These are phyloP conservation scores for Rhodophaea formosa DNA, from an alignment of 2,888 invertebrate genomes.

Conservation along the genomic window DNA sequence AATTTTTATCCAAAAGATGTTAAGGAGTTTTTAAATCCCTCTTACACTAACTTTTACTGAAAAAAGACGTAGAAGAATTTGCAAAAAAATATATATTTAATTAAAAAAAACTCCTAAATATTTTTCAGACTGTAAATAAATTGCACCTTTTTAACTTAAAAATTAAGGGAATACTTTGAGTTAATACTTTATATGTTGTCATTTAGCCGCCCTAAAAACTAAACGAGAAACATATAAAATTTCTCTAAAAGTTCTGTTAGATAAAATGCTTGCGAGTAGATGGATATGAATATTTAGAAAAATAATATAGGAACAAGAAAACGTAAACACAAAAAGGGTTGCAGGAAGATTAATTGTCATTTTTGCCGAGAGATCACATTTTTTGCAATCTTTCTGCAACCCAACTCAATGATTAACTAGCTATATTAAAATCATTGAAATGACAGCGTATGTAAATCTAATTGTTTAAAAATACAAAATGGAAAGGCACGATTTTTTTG, in stretches of 20 bases:
- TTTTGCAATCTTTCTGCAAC: slow-evolving; percentile 41
- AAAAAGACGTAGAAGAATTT: slow-evolving; percentile 55
- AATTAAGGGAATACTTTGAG: slow-evolving; percentile 69
- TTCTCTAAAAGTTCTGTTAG: slow-evolving; percentile 36
- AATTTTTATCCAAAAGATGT: slow-evolving; percentile 32
- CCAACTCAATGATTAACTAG: slow-evolving; percentile 26
- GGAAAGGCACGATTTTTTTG: background rate
- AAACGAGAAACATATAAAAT: slow-evolving; percentile 76
- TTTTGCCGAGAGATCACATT: slow-evolving; percentile 42
- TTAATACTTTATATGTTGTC: slow-evolving; percentile 76
- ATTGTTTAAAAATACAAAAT: slow-evolving; percentile 2
- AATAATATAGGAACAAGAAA: slow-evolving; percentile 41
- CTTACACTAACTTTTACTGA: slow-evolving; percentile 47
- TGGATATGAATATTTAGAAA: slow-evolving; percentile 25
- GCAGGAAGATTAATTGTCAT: slow-evolving; percentile 39
- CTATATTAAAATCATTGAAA: slow-evolving; percentile 19
- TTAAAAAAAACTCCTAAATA: slow-evolving; percentile 13
- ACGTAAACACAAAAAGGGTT: slow-evolving; percentile 42
- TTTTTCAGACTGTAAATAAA: slow-evolving; percentile 31
- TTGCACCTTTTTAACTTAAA: slow-evolving; percentile 52
- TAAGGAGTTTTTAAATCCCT: slow-evolving; percentile 47
- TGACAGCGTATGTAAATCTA: slow-evolving; percentile 36
- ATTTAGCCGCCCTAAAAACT: slow-evolving; percentile 80
- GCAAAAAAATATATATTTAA: slow-evolving; percentile 24
- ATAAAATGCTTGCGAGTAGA: slow-evolving; percentile 23